Evolutionary conservation across 2,113 vertebrate genomes (phyloP).

Genomic region (Marmota monax): DNA sequence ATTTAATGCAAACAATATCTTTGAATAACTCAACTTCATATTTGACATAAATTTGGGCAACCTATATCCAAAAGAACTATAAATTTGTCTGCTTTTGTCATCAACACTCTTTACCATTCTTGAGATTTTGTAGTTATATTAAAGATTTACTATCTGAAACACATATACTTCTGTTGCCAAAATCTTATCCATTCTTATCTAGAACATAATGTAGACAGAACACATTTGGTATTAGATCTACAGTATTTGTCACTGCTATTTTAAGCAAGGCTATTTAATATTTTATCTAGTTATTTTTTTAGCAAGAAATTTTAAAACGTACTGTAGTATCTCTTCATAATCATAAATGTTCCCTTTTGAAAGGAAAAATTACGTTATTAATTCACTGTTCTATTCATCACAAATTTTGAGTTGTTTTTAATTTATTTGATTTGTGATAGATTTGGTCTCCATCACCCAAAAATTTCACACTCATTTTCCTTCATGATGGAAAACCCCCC

Average conservation of each 20-base stretch:
- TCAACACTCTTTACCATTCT: background rate
- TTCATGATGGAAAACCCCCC: background rate
- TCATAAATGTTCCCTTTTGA: conserved; percentile 6
- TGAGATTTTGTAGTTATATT: background rate
- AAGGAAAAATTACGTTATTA: conserved; percentile 3
- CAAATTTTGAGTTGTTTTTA: conserved; percentile 12
- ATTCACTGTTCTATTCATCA: background rate
- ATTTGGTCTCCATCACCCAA: background rate
- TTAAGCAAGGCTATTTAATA: conserved; percentile 34
- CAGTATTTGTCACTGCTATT: conserved; percentile 50
- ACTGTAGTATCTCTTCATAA: background rate
- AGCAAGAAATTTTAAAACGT: conserved; percentile 32
- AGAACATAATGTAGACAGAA: background rate
- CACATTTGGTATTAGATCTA: background rate
- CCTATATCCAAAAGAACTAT: background rate
- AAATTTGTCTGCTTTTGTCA: background rate
- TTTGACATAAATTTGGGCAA: conserved; percentile 19
- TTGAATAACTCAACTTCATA: conserved; percentile 23
- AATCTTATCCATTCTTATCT: conserved; percentile 45
- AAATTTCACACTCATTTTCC: background rate
- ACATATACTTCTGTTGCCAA: background rate
- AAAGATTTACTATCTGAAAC: conserved; percentile 36
- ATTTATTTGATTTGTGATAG: conserved; percentile 15
- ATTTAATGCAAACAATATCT: conserved; percentile 53
- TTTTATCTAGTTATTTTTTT: conserved; percentile 60